Conservation (phyloP, 2,888 invertebrate species). For the Drosophila incognita region DNA sequence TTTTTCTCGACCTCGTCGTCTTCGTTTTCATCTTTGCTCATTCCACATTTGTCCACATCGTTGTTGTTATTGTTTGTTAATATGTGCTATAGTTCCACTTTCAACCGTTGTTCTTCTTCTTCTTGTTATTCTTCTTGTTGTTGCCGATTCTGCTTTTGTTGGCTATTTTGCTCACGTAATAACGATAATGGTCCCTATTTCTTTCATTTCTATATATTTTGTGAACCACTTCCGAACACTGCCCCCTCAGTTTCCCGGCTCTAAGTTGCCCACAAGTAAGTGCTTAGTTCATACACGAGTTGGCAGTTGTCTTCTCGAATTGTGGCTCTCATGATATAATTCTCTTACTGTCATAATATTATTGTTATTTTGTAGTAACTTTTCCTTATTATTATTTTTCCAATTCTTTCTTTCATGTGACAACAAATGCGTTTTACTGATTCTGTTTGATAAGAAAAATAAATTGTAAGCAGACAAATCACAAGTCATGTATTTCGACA, state of each 20-base stretch:
- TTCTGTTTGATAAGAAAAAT: slow-evolving; percentile 27
- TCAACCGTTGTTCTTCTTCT: slow-evolving; percentile 16
- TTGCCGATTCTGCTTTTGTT: slow-evolving; percentile 43
- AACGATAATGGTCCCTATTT: slow-evolving; percentile 68
- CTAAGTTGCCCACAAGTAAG: slow-evolving; percentile 18
- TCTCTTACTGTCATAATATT: slow-evolving; percentile 53
- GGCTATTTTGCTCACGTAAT: slow-evolving; percentile 68
- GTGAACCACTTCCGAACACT: slow-evolving; percentile 29
- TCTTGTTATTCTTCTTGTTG: slow-evolving; percentile 9
- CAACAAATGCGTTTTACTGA: slow-evolving; percentile 63
- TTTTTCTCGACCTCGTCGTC: slow-evolving; percentile 12
- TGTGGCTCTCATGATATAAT: slow-evolving; percentile 37
- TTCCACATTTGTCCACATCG: slow-evolving; percentile 9
- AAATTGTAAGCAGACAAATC: slow-evolving; percentile 34
- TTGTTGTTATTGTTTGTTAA: slow-evolving; percentile 66
- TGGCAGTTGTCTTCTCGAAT: slow-evolving; percentile 28
- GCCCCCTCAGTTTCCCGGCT: slow-evolving; percentile 7
- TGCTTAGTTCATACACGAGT: slow-evolving; percentile 38
- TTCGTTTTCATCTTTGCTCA: slow-evolving; percentile 24
- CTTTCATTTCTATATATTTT: slow-evolving; percentile 54
- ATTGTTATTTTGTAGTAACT: slow-evolving; percentile 28
- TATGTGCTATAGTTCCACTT: slow-evolving; percentile 50
- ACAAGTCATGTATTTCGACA: slow-evolving; percentile 36
- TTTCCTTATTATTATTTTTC: slow-evolving; percentile 20
- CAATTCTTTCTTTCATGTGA: slow-evolving; percentile 21